A percentile compares a stretch with the other conserved stretches of the same genome.
These are phyloP conservation scores for Aratinga solstitialis DNA, from an alignment of 2,797 vertebrate species.

Conservation along the genomic window DNA sequence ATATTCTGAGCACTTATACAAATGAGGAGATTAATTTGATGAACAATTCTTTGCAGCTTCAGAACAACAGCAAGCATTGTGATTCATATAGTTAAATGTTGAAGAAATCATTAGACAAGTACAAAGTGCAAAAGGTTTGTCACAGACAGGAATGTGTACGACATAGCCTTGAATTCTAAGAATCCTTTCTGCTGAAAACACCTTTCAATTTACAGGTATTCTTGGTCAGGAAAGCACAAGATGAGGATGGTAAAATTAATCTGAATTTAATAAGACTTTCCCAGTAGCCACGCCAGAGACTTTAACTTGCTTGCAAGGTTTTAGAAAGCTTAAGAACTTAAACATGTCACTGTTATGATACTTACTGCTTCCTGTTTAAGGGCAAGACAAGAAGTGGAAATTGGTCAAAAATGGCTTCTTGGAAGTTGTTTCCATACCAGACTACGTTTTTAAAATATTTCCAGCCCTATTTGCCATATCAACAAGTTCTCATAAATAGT, in stretches of 20 bases:
- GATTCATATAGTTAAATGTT: neutral
- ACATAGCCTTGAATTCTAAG: neutral
- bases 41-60: neutral
- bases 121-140: neutral
- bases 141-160: neutral
- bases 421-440: constrained; percentile 51
- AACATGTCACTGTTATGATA: constrained; percentile 31
- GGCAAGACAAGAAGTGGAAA: constrained; percentile 63
- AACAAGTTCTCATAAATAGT: constrained; percentile 35
- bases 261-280: neutral
- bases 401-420: constrained; percentile 66
- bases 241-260: neutral
- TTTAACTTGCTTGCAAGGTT: neutral
- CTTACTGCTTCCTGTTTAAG: constrained; percentile 60
- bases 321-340: constrained; percentile 17
- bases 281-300: neutral
- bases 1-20: neutral
- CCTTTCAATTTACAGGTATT: neutral
- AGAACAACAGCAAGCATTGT: neutral
- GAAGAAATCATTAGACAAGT: neutral
- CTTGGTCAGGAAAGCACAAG: neutral
- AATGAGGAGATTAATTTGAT: neutral
- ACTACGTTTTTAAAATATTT: constrained; percentile 54
- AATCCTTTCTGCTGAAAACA: neutral
- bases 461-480: constrained; percentile 30